A percentile compares a stretch with the other conserved stretches of the same genome.
phyloP scores from a whole-genome alignment of 2,797 vertebrate genomes.

The Parambassis ranga region DNA sequence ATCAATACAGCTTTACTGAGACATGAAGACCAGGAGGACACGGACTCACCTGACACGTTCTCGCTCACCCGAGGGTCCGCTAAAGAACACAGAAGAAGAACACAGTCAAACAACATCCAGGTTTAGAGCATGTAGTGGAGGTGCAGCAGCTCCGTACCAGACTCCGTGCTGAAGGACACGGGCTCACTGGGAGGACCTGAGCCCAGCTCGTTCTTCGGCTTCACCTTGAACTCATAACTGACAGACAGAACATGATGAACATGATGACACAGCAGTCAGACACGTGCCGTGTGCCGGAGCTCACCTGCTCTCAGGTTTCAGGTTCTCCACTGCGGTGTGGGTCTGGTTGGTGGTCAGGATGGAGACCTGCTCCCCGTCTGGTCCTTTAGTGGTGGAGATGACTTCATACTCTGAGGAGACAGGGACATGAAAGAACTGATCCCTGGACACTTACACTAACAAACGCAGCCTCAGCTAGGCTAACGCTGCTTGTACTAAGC shows the following conservation, averaged over 20 bases:
- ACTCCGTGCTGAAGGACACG: conserved; percentile 92
- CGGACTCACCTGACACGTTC: conserved; percentile 85
- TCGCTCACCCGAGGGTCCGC: conserved; percentile 94
- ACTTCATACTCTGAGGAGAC: conserved; percentile 88
- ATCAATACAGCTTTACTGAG: neutral
- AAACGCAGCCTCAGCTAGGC: too few relatives aligned
- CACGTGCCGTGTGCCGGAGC: too few relatives aligned
- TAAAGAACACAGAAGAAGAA: conserved; percentile 54
- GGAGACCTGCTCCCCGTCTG: conserved; percentile 86
- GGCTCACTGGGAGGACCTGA: conserved; percentile 86
- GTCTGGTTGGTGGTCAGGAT: conserved; percentile 92
- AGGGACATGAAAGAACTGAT: too few relatives aligned
- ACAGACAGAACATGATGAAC: too few relatives aligned
- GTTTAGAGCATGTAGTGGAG: too few relatives aligned
- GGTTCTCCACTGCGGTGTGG: conserved; percentile 92
- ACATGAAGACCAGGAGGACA: neutral
- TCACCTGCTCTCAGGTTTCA: conserved; percentile 94
- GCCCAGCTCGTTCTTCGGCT: conserved; percentile 89
- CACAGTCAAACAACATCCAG: too few relatives aligned
- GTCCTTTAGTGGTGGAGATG: conserved; percentile 89
- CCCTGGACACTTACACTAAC: too few relatives aligned
- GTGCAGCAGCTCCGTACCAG: conserved; percentile 77
- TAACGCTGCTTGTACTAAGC: too few relatives aligned
- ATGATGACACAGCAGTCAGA: too few relatives aligned
- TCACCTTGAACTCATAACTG: conserved; percentile 94